Conservation (phyloP, 2,888 invertebrate species). For the Orthosia incerta region DNA sequence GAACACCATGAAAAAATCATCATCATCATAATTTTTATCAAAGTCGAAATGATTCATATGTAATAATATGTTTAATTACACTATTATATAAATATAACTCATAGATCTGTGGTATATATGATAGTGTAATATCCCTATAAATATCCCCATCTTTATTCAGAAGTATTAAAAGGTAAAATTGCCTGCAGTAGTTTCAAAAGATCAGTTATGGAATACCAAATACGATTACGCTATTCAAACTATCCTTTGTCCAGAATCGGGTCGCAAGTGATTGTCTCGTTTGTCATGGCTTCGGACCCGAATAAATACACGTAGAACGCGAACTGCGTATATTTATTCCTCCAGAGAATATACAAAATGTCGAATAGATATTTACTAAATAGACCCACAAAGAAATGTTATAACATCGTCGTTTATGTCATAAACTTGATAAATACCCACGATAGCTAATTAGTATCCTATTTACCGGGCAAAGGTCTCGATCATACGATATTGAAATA, state of each 20-base stretch:
- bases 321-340: conserved; percentile 6
- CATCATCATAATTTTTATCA: too few relatives aligned
- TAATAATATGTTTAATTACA: too few relatives aligned
- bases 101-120: too few relatives aligned
- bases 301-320: conserved; percentile 15
- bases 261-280: not conserved
- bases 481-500: conserved; percentile 52
- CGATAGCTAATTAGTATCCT: conserved; percentile 40
- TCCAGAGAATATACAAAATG: not conserved
- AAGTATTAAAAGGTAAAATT: not conserved
- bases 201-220: not conserved
- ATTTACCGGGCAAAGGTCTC: conserved; percentile 49
- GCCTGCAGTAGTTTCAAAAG: not conserved
- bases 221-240: not conserved
- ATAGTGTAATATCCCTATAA: too few relatives aligned
- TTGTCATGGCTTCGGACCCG: conserved; percentile 14
- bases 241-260: conserved; percentile 1
- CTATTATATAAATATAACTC: too few relatives aligned
- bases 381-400: not conserved
- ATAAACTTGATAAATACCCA: conserved; percentile 25
- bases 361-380: not conserved
- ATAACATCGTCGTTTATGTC: conserved; percentile 10
- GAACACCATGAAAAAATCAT: too few relatives aligned
- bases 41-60: too few relatives aligned
- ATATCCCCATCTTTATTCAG: not conserved